Base-by-base conservation (phyloP, 2,797 vertebrate genomes). In the Lepus oiostolus region DNA sequence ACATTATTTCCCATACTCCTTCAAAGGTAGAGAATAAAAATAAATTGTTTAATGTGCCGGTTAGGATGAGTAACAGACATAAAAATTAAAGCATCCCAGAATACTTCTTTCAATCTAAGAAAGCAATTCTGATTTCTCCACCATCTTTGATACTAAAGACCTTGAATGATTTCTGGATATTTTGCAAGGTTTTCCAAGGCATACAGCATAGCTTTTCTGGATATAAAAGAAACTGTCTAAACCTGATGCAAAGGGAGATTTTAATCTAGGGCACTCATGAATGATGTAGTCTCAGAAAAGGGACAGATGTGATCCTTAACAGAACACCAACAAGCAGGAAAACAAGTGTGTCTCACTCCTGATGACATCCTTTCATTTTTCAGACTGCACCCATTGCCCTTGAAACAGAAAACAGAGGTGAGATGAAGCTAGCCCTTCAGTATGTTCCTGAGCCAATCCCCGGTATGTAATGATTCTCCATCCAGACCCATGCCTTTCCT, bases 351-450 rank as follows among this genome's bases (percentile, higher is more conserved):
- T 71, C 60, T 94, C 19, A 71, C 5, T 68, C 38, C 80, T 92
- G 72, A 75, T 92, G 32, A 89, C n/a, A 7, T 63, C 65, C 35
- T 32, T 89, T 93, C 32, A 77, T 95, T 95, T 96, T 96, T 77
- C 95, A 98, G 96, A 97, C 98, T 92, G 97, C 98, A 22, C 93
- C 98, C 16, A 84, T 80, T 90, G 86, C 97, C 80, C 95, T 97
- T 63, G 98, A 98, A 76, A 81, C 94, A 65, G 98, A 99, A 97
- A 97, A 98, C 96, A 98, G 98, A 98, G 99, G 99, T 89, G 98
- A 99, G 95, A 99, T 99, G 98, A 99, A 99, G 97, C 96, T 99
- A 24, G 99, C 99, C 30, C 98, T 99, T 38, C 98, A 99, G 81
- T 99, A 99, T 81, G 97, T 99, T 72, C 98, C 98, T 1, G 98